Base-by-base conservation (phyloP, 2,888 invertebrate species). In the Cerastis leucographa region DNA sequence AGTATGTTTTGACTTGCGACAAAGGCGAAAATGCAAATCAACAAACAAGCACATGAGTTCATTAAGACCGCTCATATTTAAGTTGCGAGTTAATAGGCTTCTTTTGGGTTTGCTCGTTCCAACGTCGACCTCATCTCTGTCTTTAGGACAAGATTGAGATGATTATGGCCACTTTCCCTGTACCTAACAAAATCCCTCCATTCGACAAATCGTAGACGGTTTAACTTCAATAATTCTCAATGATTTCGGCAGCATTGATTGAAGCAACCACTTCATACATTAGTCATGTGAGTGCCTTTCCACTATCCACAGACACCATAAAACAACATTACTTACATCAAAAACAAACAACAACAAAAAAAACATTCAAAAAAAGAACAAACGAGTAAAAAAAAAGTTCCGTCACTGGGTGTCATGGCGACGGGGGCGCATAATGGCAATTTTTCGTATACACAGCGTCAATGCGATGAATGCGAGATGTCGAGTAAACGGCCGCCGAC, bases 391-490 rank as follows among this genome's bases (percentile, higher is more conserved):
- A 86, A 81, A 74, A 79, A 78, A 80, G 74, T 87, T 85, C 74
- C 62, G 74, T 85, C 74, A 74, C 61, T 65, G 92, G 91, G 94
- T 94, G 93, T 94, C 93, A 93, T 93, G 93, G 92, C 92, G 91
- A 90, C 90, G 91, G 89, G 89, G 87, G 87, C 89, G 89, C 90
- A 94, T 95, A 95, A 95, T 95, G 94, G 93, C 95, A 95, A 96
- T 96, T 96, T 96, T 95, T 95, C 95, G 94, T 93, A 95, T 93
- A 95, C 95, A 95, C 89, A 87, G 88, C 85, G 86, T 94, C 94
- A 95, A 95, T 95, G 92, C 92, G 88, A 92, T 95, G 95, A 95
- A 95, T 95, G 95, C 94, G 94, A 94, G 95, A 95, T 95, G 95
- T 90, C 94, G 92, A 93, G 94, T 96, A 95, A 96, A 95, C 95